Evolutionary conservation across 2,888 invertebrate genomes (phyloP).

Genomic region (Polydrusus tereticollis): DNA sequence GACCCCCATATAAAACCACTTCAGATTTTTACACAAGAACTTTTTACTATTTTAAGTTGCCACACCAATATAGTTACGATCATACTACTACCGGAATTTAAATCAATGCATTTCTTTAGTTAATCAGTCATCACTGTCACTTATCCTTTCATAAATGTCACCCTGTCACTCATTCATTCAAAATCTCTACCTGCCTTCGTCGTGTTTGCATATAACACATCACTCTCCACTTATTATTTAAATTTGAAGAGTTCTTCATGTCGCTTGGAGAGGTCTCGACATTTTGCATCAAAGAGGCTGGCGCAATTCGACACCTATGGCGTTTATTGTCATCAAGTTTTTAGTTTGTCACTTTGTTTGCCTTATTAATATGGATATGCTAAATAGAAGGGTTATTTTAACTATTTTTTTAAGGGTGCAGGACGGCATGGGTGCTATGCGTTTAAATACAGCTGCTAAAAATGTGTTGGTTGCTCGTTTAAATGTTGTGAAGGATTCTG

Average conservation of each 20-base stretch:
- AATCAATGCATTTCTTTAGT: conserved; percentile 3
- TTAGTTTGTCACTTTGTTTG: conserved; percentile 41
- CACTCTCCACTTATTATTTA: conserved; percentile 53
- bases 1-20: no score
- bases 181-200: conserved; percentile 35
- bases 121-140: conserved; percentile 29
- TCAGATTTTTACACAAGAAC: no score
- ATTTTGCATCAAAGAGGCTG: conserved; percentile 21
- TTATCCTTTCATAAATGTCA: conserved; percentile 13
- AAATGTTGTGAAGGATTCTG: no score
- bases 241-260: conserved; percentile 56
- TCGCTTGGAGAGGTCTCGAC: conserved; percentile 48
- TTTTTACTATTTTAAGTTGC: no score
- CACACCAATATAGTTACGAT: no score
- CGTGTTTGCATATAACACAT: conserved; percentile 56
- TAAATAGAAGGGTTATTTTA: conserved; percentile 27
- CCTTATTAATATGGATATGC: conserved; percentile 39
- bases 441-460: no score
- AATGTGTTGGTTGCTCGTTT: no score
- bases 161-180: conserved; percentile 16
- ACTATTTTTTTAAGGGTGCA: neutral
- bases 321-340: conserved; percentile 33
- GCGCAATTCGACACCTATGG: conserved; percentile 51
- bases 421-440: no score
- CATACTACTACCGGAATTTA: neutral